Evolutionary conservation across 2,888 invertebrate genomes (phyloP).

Genomic region (Athalia rosae): DNA sequence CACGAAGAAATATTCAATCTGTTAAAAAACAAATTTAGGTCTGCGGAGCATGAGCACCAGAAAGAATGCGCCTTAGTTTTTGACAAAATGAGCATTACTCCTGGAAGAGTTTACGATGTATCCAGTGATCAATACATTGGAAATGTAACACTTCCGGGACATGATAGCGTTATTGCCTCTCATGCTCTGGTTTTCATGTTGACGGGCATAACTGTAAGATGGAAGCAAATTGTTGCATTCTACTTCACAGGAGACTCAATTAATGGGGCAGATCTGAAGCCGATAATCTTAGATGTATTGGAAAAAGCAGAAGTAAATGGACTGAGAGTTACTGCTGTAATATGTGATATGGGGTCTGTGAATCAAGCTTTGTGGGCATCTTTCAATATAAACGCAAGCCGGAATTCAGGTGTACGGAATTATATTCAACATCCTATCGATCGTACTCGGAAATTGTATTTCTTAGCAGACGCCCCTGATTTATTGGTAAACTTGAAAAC

Average conservation of each 20-base stretch:
- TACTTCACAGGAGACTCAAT: slow-evolving; percentile 57
- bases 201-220: slow-evolving; percentile 55
- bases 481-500: no score
- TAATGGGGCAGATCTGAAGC: slow-evolving; percentile 52
- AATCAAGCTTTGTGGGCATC: slow-evolving; percentile 57
- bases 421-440: no score
- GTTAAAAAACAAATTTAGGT: slow-evolving; percentile 46
- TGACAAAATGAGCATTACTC: slow-evolving; percentile 51
- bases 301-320: slow-evolving; percentile 52
- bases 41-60: slow-evolving; percentile 45
- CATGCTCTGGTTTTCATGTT: slow-evolving; percentile 61
- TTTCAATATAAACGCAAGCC: slow-evolving; percentile 51
- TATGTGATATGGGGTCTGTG: slow-evolving; percentile 58
- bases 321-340: slow-evolving; percentile 54
- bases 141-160: slow-evolving; percentile 40
- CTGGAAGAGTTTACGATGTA: slow-evolving; percentile 46
- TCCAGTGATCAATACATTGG: slow-evolving; percentile 44
- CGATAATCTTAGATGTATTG: slow-evolving; percentile 53
- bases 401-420: no score
- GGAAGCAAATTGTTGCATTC: slow-evolving; percentile 61
- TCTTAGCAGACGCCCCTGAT: no score
- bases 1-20: slow-evolving; percentile 48
- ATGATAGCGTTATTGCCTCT: slow-evolving; percentile 50
- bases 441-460: no score
- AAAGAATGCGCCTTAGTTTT: slow-evolving; percentile 49